Percentiles rank a stretch among this genome's conserved stretches.
Conservation (phyloP, 2,888 invertebrate genomes). For the Macropis europaea region DNA sequence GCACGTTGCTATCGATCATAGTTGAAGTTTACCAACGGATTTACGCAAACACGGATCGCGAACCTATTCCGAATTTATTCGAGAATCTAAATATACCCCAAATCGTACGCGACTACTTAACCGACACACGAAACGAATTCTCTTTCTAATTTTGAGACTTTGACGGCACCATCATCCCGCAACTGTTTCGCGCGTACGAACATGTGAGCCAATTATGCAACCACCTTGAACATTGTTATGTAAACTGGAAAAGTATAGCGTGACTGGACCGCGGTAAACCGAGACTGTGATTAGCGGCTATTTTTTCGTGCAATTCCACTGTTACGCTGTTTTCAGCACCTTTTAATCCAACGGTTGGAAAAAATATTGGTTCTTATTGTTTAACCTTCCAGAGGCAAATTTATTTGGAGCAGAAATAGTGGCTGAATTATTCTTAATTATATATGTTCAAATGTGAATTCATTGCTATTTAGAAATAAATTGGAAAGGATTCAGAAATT, state of each 20-base stretch:
- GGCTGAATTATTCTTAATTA: no score
- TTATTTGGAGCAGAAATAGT: no score
- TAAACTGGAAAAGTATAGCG: slow-evolving; percentile 7
- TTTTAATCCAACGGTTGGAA: no score
- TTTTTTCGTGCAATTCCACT: no score
- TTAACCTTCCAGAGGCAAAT: no score
- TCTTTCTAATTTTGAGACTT: slow-evolving; percentile 40
- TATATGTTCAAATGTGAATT: no score
- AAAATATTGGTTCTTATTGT: no score
- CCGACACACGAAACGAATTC: slow-evolving; percentile 1
- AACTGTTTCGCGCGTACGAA: slow-evolving; percentile 42
- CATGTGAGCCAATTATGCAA: slow-evolving; percentile 18
- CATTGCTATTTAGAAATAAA: no score
- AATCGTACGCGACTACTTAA: background rate
- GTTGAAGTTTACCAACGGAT: background rate
- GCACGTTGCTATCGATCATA: background rate
- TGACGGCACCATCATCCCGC: slow-evolving; percentile 30
- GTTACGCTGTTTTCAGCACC: no score
- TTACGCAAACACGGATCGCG: background rate
- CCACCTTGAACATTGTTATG: slow-evolving; percentile 32
- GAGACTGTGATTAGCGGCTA: background rate
- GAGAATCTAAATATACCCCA: slow-evolving; percentile 4
- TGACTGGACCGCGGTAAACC: background rate
- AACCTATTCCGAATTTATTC: slow-evolving; percentile 23
- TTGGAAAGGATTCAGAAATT: no score